phyloP scores from a whole-genome alignment of 2,113 vertebrate genomes.

The Spheniscus mendiculus region DNA sequence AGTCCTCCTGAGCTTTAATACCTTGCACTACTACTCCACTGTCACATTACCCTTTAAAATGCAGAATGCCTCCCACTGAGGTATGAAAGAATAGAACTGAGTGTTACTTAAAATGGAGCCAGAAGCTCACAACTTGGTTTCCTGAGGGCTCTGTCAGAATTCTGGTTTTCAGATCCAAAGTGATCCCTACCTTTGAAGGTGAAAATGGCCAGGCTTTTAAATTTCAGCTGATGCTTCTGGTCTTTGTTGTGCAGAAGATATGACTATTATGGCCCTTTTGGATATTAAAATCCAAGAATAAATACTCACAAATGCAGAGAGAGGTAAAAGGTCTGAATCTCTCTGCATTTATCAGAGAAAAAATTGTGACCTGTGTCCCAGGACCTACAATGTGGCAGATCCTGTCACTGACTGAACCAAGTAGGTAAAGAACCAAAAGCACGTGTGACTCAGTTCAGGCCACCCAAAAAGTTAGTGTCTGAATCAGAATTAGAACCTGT shows the following conservation, averaged over 20 bases:
- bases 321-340: background rate
- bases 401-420: background rate
- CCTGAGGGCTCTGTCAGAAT: background rate
- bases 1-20: background rate
- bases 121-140: background rate
- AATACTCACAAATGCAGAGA: background rate
- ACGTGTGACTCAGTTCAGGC: background rate
- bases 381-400: background rate
- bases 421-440: background rate
- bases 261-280: background rate
- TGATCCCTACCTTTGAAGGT: background rate
- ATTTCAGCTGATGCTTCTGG: background rate
- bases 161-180: background rate
- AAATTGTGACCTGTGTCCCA: background rate
- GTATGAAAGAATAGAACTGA: background rate
- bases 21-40: background rate
- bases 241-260: background rate
- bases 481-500: background rate
- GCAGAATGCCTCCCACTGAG: background rate
- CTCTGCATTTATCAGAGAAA: background rate
- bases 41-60: background rate
- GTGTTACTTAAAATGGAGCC: background rate
- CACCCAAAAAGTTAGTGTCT: background rate
- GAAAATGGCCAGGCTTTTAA: background rate
- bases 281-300: background rate